A percentile compares a stretch with the other conserved stretches of the same genome.
Evolutionary conservation across 2,113 vertebrate species (phyloP).

Genomic region (Ceratotherium simum): DNA sequence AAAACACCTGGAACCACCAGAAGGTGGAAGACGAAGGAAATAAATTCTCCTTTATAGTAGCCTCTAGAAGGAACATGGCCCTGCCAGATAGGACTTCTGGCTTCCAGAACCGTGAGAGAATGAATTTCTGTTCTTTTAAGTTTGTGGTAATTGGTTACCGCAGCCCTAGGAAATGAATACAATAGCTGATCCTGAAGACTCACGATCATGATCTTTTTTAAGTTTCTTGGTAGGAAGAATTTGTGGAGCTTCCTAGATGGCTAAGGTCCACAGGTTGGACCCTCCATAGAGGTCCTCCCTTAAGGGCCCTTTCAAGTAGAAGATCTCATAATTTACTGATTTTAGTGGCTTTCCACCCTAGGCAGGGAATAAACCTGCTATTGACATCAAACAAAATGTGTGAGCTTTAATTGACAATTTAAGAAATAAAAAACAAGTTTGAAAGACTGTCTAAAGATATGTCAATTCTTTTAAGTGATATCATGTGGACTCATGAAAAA

Average conservation of each 20-base stretch:
- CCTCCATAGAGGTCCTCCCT: not conserved
- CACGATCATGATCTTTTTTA: not conserved
- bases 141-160: not conserved
- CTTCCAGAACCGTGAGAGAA: not conserved
- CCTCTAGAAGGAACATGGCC: not conserved
- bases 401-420: not conserved
- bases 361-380: not conserved
- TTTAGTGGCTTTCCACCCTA: not conserved
- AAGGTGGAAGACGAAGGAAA: not conserved
- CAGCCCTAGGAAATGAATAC: not conserved
- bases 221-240: not conserved
- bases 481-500: not conserved
- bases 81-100: not conserved
- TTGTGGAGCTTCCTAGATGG: not conserved
- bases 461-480: not conserved
- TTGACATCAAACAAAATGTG: not conserved
- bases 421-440: not conserved
- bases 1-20: not conserved
- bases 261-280: not conserved
- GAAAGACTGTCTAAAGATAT: not conserved
- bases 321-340: not conserved
- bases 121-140: not conserved
- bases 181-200: not conserved
- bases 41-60: not conserved
- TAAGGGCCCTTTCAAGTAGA: not conserved